Evolutionary conservation across 2,888 invertebrate genomes (phyloP), one percentile per base, ranked within the genome.

Genomic region (Orchestes rusci): DNA sequence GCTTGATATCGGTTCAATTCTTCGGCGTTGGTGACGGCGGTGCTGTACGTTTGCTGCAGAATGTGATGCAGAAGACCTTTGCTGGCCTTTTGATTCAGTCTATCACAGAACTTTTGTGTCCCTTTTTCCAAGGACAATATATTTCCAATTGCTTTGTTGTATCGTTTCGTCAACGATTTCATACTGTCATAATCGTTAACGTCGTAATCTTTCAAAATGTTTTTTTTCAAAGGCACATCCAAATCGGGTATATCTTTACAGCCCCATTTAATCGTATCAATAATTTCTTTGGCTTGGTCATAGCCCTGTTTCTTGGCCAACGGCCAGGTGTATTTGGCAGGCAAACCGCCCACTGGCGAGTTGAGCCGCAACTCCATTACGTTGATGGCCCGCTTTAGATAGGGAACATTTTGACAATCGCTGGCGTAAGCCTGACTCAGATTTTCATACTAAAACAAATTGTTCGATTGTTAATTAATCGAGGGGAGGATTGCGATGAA

Each of bases 41-140:
- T 40, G 28, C 45, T 52, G 28, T 52, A 52, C 15, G 49, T 49
- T 28, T 52, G 49, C 17, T 52, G 52, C 3, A 52, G 39, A 13
- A 52, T 47, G 39, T 52, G 52, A 30, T 43, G 40, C 2, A 52
- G 42, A 27, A 52, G 39, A 32, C 37, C 44, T 12, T 28, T 43
- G 32, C 47, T 42, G 7, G 49, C 44, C 7, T 16, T 16, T 36
- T 46, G 43, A 16, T 52, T 44, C 20, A 52, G 41, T 34, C 52
- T 39, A 44, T 52, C 52, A 42, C 48, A 49, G 37, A 52, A 52
- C 39, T 49, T 49, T 31, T 52, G 52, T 3, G 52, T 52, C 4
- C 52, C 52, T 29, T 49, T 52, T 35, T 52, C 52, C n/a, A 52
- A 35, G 5, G 44, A 29, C 4, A 52, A 23, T n/a, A 52, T 37